Base-by-base conservation (phyloP, 2,888 invertebrate species). In the Dryocosmus kuriphilus region DNA sequence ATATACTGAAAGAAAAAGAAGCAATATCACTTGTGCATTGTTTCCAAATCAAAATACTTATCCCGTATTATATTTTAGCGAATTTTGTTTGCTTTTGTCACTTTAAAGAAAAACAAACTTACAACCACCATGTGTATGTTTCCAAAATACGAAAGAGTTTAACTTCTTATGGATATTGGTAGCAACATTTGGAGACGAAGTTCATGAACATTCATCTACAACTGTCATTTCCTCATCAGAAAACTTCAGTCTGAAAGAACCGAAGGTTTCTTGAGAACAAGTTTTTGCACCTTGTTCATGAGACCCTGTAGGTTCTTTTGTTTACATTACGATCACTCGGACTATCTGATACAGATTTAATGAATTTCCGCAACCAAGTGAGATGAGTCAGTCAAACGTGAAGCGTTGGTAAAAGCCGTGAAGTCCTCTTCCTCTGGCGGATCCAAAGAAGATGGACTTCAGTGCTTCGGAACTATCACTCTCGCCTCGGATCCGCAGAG, bases 401-500 rank as follows among this genome's bases (percentile, higher is more conserved):
- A 71, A 71, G n/a, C 51, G 51, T 55, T 51, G 16, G n/a, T 55
- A 71, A 71, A 55, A 46, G 4, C 46, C 51, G 19, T 46, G 67
- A 71, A 71, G 46, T 46, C 32, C 16, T 46, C 71, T 67, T 51
- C 77, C 24, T 24, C 63, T 77, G 73, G 71, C 74, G 77, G 41
- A 62, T 60, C 32, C 61, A 22, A 55, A 22, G 73, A 74, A 74
- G 60, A 73, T 41, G 77, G 62, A 74, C 27, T 51, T 11, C 27
- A 61, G 19, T 74, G 74, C 57, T 63, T 75, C 61, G 67, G 41
- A 27, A 57, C 74, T n/a, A 27, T 74, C 63, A 73, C 41, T 46
- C 41, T 73, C 35, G 57, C 27, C 22, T 51, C 24, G 35, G 76
- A 80, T 77, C 81, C 81, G 75, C 73, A 76, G 84, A 85, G 82